Evolutionary conservation across 35 echinoderm and acorn worm genomes (phyloP).

Genomic region (Strongylocentrotus purpuratus): DNA sequence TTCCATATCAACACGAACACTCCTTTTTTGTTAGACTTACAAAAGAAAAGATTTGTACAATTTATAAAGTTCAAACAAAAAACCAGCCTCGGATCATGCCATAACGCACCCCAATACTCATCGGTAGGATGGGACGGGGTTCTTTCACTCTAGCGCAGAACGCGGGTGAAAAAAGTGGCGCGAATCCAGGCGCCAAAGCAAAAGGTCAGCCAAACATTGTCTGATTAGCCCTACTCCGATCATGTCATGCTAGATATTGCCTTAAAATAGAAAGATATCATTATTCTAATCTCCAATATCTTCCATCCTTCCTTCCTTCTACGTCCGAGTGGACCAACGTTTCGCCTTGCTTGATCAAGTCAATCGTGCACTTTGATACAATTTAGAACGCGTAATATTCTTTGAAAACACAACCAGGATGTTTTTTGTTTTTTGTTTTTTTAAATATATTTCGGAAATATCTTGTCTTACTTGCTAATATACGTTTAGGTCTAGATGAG

Average conservation of each 20-base stretch:
- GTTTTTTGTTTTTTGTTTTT: too few relatives aligned
- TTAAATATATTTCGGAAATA: too few relatives aligned
- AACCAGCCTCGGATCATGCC: not conserved
- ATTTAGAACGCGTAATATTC: too few relatives aligned
- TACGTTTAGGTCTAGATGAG: too few relatives aligned
- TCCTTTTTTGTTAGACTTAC: not conserved
- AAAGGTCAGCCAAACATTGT: slow-evolving; percentile 16
- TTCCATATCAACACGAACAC: not conserved
- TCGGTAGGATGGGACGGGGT: not conserved
- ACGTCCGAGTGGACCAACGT: not conserved
- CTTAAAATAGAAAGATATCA: slow-evolving; percentile 14
- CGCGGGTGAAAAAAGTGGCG: not conserved
- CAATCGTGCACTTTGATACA: not conserved
- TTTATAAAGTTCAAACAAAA: too few relatives aligned
- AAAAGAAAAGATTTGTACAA: too few relatives aligned
- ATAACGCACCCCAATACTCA: not conserved
- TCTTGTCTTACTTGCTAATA: too few relatives aligned
- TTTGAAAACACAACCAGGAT: too few relatives aligned
- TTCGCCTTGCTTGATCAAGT: not conserved
- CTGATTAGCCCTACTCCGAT: not conserved
- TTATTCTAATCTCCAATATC: slow-evolving; percentile 5
- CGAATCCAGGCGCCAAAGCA: not conserved
- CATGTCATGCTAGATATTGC: not conserved
- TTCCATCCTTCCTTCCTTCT: not conserved
- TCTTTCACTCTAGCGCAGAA: not conserved